Base-by-base conservation (phyloP, 2,888 invertebrate species). In the Harpagoxenus sublaevis region DNA sequence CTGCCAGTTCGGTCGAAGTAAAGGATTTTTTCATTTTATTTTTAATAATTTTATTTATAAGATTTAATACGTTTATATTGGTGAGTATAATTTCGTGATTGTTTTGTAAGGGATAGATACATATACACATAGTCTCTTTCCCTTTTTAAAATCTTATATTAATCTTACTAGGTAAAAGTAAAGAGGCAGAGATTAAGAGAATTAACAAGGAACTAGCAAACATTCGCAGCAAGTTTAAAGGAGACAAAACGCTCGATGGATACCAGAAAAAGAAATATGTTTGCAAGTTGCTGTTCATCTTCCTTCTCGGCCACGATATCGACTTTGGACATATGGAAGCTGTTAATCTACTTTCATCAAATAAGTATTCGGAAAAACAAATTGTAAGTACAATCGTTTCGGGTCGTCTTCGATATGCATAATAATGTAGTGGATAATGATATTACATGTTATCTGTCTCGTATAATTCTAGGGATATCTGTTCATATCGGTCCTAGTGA, bases 201-300 rank as follows among this genome's bases (percentile, higher is more conserved):
- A 99, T 99, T 95, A 99, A 99, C 95, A 99, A 99, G 96, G 99
- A 99, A 96, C 95, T 99, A 94, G 99, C 99, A 84, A 99, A 99
- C 95, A 99, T 99, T 95, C 96, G 99, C 89, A 99, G 99, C 95
- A 99, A 99, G 96, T 99, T 99, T 95, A 99, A 99, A 97, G 99
- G 99, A 88, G 99, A 99, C 95, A 99, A 99, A 96, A 99, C 99
- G 73, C 96, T 99, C 85, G 99, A 99, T 96, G 99, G 99, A 60
- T 99, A 99, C 96, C 99, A 99, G 95, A 99, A 99, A 97, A 99
- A 99, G 96, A 99, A 99, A 96, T 99, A 99, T 96, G 99, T 99
- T 86, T 99, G 99, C 96, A 99, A 99, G 96, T 96, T 99, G 91
- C 96, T 99, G 90, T 99, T 99, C 96, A 99, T 99, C 95, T 99